These are phyloP conservation scores for Ramazzottius varieornatus DNA, from an alignment of 2,888 invertebrate species.

Conservation along the genomic window DNA sequence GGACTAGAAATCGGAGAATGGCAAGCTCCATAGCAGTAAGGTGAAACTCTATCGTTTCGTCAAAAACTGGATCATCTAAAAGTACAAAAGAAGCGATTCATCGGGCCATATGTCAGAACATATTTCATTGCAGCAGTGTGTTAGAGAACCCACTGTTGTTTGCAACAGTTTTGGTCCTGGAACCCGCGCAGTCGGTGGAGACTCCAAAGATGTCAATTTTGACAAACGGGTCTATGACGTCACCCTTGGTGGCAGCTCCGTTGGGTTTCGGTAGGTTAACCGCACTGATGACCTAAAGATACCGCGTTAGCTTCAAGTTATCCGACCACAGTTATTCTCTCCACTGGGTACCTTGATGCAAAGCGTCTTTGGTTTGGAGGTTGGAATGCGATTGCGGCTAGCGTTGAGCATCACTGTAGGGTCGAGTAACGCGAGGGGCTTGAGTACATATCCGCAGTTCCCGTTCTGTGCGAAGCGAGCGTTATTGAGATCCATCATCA, in stretches of 20 bases:
- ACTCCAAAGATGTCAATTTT: conserved; percentile 7
- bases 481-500: conserved; percentile 35
- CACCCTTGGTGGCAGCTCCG: background rate
- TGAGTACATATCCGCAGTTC: conserved; percentile 33
- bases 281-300: background rate
- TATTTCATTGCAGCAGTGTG: too few relatives aligned
- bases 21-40: conserved; percentile 32
- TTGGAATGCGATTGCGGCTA: background rate
- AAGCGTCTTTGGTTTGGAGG: background rate
- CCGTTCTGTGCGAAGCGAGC: conserved; percentile 34
- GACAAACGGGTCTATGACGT: conserved; percentile 4
- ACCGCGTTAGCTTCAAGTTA: background rate
- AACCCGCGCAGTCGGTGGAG: background rate
- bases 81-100: conserved; percentile 6
- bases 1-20: conserved; percentile 30
- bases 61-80: conserved; percentile 30
- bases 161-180: background rate
- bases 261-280: background rate
- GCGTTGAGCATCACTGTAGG: background rate
- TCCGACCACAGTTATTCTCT: too few relatives aligned
- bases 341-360: background rate
- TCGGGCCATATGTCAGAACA: background rate
- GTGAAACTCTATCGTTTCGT: conserved; percentile 34
- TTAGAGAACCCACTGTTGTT: background rate
- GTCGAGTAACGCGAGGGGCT: conserved; percentile 31